Conservation (phyloP, 2,888 invertebrate genomes). For the Ferdinandea cuprea region DNA sequence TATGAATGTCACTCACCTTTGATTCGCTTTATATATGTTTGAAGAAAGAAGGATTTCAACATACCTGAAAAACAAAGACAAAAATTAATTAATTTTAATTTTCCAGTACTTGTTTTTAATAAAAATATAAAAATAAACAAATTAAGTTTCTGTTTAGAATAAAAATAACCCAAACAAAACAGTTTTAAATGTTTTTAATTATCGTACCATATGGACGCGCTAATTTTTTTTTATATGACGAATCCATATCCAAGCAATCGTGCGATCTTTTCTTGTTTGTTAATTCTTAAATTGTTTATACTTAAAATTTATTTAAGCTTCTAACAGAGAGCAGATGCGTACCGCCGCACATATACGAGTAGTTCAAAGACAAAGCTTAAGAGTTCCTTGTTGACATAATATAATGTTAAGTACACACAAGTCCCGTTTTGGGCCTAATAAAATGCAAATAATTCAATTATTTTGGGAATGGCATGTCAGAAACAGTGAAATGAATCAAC, state of each 20-base stretch:
- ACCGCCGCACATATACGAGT: conserved; percentile 7
- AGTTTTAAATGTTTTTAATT: conserved; percentile 47
- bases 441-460: conserved; percentile 7
- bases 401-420: not conserved
- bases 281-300: conserved; percentile 20
- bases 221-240: conserved; percentile 41
- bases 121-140: conserved; percentile 22
- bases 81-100: conserved; percentile 17
- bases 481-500: conserved; percentile 27
- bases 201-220: conserved; percentile 56
- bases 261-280: conserved; percentile 50
- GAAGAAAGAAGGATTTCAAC: conserved; percentile 50
- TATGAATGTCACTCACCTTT: conserved; percentile 40
- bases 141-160: conserved; percentile 2
- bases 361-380: conserved; percentile 1
- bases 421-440: conserved; percentile 15
- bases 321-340: too few relatives aligned
- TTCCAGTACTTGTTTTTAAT: conserved; percentile 10
- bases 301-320: conserved; percentile 29
- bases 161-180: conserved; percentile 31
- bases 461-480: conserved; percentile 27
- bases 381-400: not conserved
- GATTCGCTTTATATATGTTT: conserved; percentile 15
- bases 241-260: conserved; percentile 40
- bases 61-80: conserved; percentile 54